Base-by-base conservation (phyloP, 2,113 vertebrate genomes). In the Hemicordylus capensis region DNA sequence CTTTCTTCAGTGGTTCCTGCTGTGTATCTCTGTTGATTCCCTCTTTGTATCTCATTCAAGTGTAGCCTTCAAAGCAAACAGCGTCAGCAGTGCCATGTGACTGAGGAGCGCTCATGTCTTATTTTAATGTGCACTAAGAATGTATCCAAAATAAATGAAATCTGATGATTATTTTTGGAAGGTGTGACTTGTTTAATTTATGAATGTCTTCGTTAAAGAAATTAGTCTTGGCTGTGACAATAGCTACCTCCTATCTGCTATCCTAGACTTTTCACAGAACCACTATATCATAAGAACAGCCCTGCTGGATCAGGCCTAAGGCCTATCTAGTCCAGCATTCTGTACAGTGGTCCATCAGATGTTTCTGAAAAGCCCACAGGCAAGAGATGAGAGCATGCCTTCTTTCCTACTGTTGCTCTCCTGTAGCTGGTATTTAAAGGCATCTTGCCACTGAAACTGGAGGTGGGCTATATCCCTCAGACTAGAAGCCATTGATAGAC, bases 61-160 rank as follows among this genome's bases (percentile, higher is more conserved):
- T 87, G 87, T 90, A 75, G 78, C 91, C 86, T 37, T 34, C 28
- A 61, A 88, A 92, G 92, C 72, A 78, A 69, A 34, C 91, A 88
- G 0, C 90, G 83, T 56, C 82, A 86, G 87, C 90, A 92, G 92
- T 64, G 87, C 91, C 42, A 24, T 58, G 90, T 24, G 91, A 8
- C 85, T 7, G 81, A 54, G 84, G 73, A 64, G 31, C 2, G 77
- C 87, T 91, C 90, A 11, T 82, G 91, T 88, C 81, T 79, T 75
- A 83, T n/a, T 0, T 39, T 7, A 20, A 46, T 3, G 69, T 82
- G 91, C 91, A 88, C 89, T 89, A 89, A 8, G 89, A 89, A 87
- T 70, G 81, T 89, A 89, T 70, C 0, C 78, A 12, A 84, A 88
- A 90, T 83, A 83, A 92, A 90, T 4, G 80, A 87, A 83, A 39